Evolutionary conservation across 2,888 invertebrate genomes (phyloP), one percentile per base, ranked within the genome.

Genomic region (Drosophila tanythrix): DNA sequence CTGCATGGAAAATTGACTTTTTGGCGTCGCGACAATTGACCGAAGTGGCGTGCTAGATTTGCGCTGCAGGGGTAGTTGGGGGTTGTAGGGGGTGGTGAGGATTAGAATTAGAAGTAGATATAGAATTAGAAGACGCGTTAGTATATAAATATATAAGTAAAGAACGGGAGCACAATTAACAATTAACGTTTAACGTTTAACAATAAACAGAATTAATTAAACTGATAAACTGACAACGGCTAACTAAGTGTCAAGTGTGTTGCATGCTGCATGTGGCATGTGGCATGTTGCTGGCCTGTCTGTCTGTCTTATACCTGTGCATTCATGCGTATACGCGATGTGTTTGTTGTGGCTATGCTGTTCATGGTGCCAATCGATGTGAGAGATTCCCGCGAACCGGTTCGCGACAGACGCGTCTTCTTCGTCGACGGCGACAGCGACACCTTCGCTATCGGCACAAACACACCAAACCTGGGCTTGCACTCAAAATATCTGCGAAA

Each of bases 391-490:
- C 97, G 96, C 15, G 98, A 98, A 88, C 97, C 96, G 64, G 95
- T 94, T 79, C 96, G 94, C 84, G 96, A 96, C 72, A 96, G 94
- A 40, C 95, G 94, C 62, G 94, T 94, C 87, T 95, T 95, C 79
- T 94, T 94, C 59, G 95, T 95, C 60, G 96, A 96, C 36, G 97
- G 98, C 52, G 97, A 97, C 76, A 96, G 95, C 85, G 96, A 96
- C 77, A 99, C 97, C 94, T 99, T 99, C 90, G 96, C 95, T 67
- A 97, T 94, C 2, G 99, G 98, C 31, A 98, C 98, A 94, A 99
- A 99, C 73, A 99, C 94, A 2, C 99, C 99, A 93, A 96, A 97
- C 91, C 97, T 96, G 46, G 97, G 96, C 76, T 96, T 95, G 93
- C 99, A 99, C 81, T 97, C 96, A 94, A 99, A 99, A 94, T 99